Evolutionary conservation across 2,888 invertebrate species (phyloP), one percentile per base, ranked within the genome.

Genomic region (Zaprionus obscuricornis): DNA sequence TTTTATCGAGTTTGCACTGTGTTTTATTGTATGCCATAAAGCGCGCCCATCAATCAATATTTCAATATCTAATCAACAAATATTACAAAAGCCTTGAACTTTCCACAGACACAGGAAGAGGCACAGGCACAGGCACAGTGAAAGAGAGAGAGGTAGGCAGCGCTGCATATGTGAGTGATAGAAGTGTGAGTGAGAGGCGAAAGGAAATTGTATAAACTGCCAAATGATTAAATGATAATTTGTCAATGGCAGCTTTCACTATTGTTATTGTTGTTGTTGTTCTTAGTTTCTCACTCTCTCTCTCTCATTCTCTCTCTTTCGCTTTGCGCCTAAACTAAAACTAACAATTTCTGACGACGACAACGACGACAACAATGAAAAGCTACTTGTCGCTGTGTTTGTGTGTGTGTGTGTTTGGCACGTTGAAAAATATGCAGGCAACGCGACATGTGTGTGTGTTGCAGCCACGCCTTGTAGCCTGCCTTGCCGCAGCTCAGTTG

Each of bases 151-250:
- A 22, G 4, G 4, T 4, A 22, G 22, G 22, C 22, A 4, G 4
- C 7, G 22, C 4, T 5, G 4, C 7, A 5, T 22, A 5, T 22
- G 4, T 22, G 22, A 5, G 22, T 22, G 22, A 42, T 7, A n/a
- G n/a, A n/a, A n/a, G n/a, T n/a, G n/a, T 27, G 10, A 43, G 26
- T 16, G 26, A 40, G n/a, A n/a, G n/a, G n/a, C n/a, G n/a, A n/a
- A n/a, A n/a, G n/a, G n/a, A n/a, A n/a, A n/a, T n/a, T n/a, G n/a
- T n/a, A 52, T 49, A 71, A 71, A 56, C 59, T 66, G 65, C 37
- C 43, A 65, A 66, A 68, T 79, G 79, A 82, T 82, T 79, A 73
- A 81, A 81, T 73, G 82, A 82, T 71, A 70, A 79, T 77, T 82
- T 81, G 79, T 79, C 79, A 79, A 54, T 36, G 65, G 66, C 79